Base-by-base conservation (phyloP, 2,113 vertebrate genomes). In the Gadus chalcogrammus region DNA sequence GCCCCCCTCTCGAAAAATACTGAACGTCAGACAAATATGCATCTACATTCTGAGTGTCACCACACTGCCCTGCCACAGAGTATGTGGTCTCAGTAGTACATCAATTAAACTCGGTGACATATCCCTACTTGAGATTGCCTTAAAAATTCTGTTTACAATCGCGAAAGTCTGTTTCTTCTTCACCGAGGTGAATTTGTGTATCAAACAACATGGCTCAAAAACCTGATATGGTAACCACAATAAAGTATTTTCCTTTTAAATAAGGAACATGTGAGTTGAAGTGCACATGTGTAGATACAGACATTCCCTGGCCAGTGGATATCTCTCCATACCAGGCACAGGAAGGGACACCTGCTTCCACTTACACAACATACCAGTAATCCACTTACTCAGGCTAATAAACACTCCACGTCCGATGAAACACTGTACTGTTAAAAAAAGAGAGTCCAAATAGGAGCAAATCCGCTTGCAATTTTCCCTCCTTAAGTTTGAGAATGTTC, bases 311-410 rank as follows among this genome's bases (percentile, higher is more conserved):
- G 42, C 74, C 71, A 81, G 65, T 70, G 27, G 42, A 18, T 77
- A 55, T 69, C 70, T 58, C 75, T 85, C 70, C 79, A 84, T 71
- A 71, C 64, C 70, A 76, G 70, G 61, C 64, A 48, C 63, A 74
- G 74, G 63, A 27, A 63, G 17, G 27, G 20, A 84, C 90, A 90
- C 83, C 88, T 89, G 89, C 82, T 90, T 88, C 77, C 80, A 90
- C 83, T 91, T 88, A 88, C 65, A 78, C 71, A 79, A 72, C 83
- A 88, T 78, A 84, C 82, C 81, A 80, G 84, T 84, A 82, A 82
- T 88, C 82, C 74, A 85, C 85, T 86, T 81, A 77, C 82, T 83
- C 65, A 68, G 85, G 76, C 81, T 82, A 85, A 87, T 87, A 88
- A 88, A 89, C 75, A 82, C 75, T 72, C 64, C 77, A 68, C 80